Conservation (phyloP, 1,140 invertebrate species). For the Drosophila takahashii region DNA sequence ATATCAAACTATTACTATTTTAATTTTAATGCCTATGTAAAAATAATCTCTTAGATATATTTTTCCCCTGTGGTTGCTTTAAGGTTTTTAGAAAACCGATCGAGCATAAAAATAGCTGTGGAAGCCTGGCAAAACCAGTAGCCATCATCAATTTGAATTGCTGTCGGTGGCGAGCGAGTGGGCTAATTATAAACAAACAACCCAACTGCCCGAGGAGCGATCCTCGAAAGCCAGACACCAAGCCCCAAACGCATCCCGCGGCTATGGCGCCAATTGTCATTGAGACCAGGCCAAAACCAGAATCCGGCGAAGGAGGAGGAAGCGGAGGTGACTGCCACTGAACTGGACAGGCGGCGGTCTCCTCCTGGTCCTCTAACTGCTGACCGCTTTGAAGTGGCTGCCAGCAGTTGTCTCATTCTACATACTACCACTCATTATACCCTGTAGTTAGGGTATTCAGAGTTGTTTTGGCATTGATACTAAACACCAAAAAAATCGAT, state of each 20-base stretch:
- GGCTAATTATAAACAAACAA: conserved; percentile 84
- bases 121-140: conserved; percentile 72
- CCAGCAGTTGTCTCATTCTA: conserved; percentile 14
- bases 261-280: conserved; percentile 82
- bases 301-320: neutral
- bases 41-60: too few species aligned
- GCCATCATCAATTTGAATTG: conserved; percentile 79
- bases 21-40: too few species aligned
- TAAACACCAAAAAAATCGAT: too few species aligned
- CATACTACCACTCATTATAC: conserved; percentile 10
- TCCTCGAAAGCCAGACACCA: conserved; percentile 20
- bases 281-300: conserved; percentile 55
- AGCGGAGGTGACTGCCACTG: neutral
- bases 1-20: too few species aligned
- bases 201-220: conserved; percentile 21
- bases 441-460: neutral
- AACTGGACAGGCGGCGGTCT: conserved; percentile 3
- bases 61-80: conserved; percentile 7
- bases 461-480: neutral
- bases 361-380: conserved; percentile 19
- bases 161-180: conserved; percentile 31
- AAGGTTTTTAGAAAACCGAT: conserved; percentile 65
- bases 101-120: conserved; percentile 69
- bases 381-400: conserved; percentile 46
- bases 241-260: conserved; percentile 56